Base-by-base conservation (phyloP, 1,140 invertebrate species). In the Caenorhabditis briggsae region DNA sequence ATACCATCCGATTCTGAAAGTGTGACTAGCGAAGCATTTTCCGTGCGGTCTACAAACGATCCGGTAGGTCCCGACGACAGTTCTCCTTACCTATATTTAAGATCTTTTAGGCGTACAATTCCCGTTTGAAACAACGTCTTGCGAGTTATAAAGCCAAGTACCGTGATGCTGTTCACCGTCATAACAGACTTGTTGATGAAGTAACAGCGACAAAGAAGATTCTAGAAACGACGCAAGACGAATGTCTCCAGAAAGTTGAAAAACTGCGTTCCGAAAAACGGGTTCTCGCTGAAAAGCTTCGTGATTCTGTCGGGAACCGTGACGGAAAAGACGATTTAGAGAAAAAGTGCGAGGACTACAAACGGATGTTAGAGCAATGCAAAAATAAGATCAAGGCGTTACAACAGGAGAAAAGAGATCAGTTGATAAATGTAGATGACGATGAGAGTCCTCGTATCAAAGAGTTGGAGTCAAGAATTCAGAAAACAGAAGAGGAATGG, bases 81-180 rank as follows among this genome's bases (percentile, higher is more conserved):
- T 18, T 14, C 20, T 7, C n/a, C 0, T 43, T 11, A 16, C 8
- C 56, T 8, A 59, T 64, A 16, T 43, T 70, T 9, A 61, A 61
- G 3, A 2, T 5, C 8, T 2, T 25, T 61, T 33, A 78, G 70
- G 70, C 70, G 5, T 78, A 48, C 33, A 78, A 50, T 23, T 78
- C 70, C 50, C 70, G 70, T 23, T 23, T 78, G 5, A 78, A 78
- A 78, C 70, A 78, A 50, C 84, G 84, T 18, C 23, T 78, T 25
- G 18, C 84, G 1, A 86, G 50, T 20, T 86, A 86, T 25, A 86
- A 86, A 61, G 84, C 65, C 25, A 70, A 78, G 33, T 86, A 86
- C 25, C 61, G 65, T 43, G 84, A 70, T 12, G 50, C 78, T 7
- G 65, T 61, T 12, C 48, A 74, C 50, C 48, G 20, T 12, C 78